phyloP scores from a whole-genome alignment of 2,888 invertebrate genomes.

The Drosophila ustulata region DNA sequence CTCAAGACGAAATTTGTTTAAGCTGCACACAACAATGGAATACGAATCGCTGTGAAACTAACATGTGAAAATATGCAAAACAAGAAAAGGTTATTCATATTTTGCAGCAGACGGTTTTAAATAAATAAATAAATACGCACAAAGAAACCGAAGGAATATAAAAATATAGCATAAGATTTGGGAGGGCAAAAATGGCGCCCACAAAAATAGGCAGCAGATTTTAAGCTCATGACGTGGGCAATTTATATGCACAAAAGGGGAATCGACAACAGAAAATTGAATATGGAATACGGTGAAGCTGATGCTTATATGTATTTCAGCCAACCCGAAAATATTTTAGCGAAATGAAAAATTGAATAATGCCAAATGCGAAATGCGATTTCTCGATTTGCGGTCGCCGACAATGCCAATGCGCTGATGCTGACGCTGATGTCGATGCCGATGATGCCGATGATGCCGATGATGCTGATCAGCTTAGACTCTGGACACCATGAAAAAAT shows the following conservation, averaged over 20 bases:
- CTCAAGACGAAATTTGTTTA: constrained; percentile 31
- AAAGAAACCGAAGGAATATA: constrained; percentile 28
- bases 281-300: constrained; percentile 27
- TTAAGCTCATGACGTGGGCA: constrained; percentile 63
- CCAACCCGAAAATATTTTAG: constrained; percentile 53
- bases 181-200: constrained; percentile 26
- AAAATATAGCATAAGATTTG: constrained; percentile 19
- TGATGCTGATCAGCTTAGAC: constrained; percentile 60
- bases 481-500: constrained; percentile 61
- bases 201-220: constrained; percentile 66
- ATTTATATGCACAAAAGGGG: constrained; percentile 50
- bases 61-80: constrained; percentile 38
- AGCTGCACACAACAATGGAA: constrained; percentile 18
- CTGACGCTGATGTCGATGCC: constrained; percentile 18
- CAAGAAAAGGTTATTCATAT: constrained; percentile 30
- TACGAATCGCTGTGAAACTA: constrained; percentile 24
- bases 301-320: constrained; percentile 6
- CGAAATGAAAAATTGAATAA: constrained; percentile 67
- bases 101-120: constrained; percentile 22
- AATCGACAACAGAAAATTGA: constrained; percentile 55
- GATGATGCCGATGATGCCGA: not conserved
- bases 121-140: constrained; percentile 26
- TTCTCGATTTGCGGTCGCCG: constrained; percentile 56
- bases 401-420: constrained; percentile 24
- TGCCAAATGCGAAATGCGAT: constrained; percentile 54